phyloP scores from a whole-genome alignment of 1,140 invertebrate species.

The Drosophila kurseongensis region DNA sequence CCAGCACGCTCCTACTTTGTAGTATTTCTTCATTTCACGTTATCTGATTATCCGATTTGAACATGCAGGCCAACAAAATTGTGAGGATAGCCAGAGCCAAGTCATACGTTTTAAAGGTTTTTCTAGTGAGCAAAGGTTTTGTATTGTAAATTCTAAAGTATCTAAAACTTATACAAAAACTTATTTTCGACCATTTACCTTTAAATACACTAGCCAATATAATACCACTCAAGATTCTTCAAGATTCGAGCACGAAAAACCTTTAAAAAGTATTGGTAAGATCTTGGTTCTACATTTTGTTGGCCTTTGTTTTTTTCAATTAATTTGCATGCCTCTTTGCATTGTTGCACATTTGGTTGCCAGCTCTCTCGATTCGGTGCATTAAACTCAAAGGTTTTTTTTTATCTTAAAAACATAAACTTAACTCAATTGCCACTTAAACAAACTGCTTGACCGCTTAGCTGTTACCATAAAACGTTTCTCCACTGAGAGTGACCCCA shows the following conservation, averaged over 20 bases:
- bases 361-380: constrained; percentile 1
- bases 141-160: no score
- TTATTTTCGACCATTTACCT: no score
- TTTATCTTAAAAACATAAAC: neutral
- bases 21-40: constrained; percentile 17
- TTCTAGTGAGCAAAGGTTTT: neutral
- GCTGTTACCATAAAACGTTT: no score
- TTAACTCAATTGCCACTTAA: neutral
- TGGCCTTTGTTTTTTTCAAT: constrained; percentile 13
- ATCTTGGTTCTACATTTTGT: neutral
- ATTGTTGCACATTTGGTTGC: constrained; percentile 40
- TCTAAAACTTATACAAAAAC: no score
- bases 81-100: neutral
- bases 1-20: constrained; percentile 56
- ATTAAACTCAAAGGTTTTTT: constrained; percentile 5
- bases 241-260: neutral
- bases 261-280: neutral
- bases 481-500: no score
- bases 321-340: constrained; percentile 38
- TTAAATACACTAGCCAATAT: neutral
- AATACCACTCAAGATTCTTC: neutral
- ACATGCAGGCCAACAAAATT: constrained; percentile 1
- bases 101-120: no score
- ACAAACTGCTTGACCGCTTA: no score
- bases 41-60: constrained; percentile 8